phyloP scores from a whole-genome alignment of 2,113 vertebrate species.

The Amazona guildingii region DNA sequence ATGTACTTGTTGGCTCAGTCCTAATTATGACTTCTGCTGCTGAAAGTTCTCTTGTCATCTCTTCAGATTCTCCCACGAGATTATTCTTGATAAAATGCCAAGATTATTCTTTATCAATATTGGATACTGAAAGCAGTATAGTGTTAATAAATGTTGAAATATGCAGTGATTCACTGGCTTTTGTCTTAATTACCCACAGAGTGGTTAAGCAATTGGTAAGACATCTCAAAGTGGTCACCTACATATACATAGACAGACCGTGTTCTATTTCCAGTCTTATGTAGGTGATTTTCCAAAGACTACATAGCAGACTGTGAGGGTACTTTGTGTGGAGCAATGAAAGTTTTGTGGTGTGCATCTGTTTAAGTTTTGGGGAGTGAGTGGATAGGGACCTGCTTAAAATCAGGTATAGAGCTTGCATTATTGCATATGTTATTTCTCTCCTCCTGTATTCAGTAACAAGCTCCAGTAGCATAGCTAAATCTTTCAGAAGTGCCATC shows the following conservation, averaged over 20 bases:
- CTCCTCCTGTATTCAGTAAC: not conserved
- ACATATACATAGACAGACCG: accelerated
- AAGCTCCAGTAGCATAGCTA: not conserved
- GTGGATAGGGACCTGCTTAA: not conserved
- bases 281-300: not conserved
- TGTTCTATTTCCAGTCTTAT: not conserved
- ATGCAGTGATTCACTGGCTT: not conserved
- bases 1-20: not conserved
- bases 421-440: not conserved
- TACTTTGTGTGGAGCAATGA: not conserved
- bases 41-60: not conserved
- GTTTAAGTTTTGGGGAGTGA: not conserved
- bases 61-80: not conserved
- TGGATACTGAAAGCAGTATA: not conserved
- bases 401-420: not conserved
- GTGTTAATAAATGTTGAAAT: not conserved
- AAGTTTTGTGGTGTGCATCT: not conserved
- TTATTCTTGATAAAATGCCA: not conserved
- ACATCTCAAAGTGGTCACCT: not conserved
- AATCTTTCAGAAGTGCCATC: not conserved
- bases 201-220: not conserved
- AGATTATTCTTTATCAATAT: not conserved
- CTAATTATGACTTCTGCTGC: not conserved
- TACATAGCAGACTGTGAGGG: not conserved
- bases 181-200: not conserved